Percentiles rank a stretch among this genome's conserved stretches.
Evolutionary conservation across 2,797 vertebrate genomes (phyloP).

Genomic region (Onychomys arenicola): DNA sequence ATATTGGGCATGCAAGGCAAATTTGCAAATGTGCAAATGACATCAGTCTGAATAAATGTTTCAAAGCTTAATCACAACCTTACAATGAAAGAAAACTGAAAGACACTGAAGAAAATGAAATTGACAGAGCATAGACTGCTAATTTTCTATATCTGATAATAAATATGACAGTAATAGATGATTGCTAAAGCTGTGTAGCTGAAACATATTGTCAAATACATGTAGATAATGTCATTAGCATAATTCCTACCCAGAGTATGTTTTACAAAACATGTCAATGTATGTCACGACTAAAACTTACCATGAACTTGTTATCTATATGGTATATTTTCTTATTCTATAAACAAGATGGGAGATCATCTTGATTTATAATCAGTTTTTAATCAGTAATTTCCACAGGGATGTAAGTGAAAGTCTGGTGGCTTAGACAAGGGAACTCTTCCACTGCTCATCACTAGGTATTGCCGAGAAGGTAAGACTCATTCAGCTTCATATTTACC

Average conservation of each 20-base stretch:
- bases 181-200: background rate
- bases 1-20: background rate
- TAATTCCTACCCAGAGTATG: background rate
- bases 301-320: background rate
- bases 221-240: background rate
- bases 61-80: background rate
- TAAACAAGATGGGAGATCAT: background rate
- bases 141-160: background rate
- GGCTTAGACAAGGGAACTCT: background rate
- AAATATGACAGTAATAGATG: background rate
- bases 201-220: background rate
- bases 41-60: background rate
- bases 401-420: background rate
- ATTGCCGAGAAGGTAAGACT: background rate
- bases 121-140: background rate
- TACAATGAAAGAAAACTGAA: background rate
- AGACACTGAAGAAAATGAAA: background rate
- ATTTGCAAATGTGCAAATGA: background rate
- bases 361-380: too few relatives aligned
- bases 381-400: background rate
- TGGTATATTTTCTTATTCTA: slow-evolving; percentile 7
- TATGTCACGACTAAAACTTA: background rate
- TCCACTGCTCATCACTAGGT: too few relatives aligned
- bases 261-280: background rate
- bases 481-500: background rate